phyloP scores from a whole-genome alignment of 2,888 invertebrate genomes.

The Rugalucina vietnamica region DNA sequence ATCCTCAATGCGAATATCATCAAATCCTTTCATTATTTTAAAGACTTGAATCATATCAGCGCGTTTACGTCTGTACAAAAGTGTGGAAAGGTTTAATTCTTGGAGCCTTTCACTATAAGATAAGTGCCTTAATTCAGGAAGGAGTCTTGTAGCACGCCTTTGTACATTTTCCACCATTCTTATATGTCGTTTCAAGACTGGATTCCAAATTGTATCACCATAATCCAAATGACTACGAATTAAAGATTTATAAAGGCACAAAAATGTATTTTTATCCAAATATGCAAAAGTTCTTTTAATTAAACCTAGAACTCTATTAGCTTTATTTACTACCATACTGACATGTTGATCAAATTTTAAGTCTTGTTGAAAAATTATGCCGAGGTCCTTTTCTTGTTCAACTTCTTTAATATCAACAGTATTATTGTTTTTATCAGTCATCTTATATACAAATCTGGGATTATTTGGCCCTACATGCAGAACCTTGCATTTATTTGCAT shows the following conservation, averaged over 20 bases:
- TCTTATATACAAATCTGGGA: no score
- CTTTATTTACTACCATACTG: constrained; percentile 21
- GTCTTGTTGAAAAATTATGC: constrained; percentile 23
- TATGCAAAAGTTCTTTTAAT: constrained; percentile 26
- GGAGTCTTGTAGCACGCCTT: constrained; percentile 20
- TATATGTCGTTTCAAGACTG: constrained; percentile 17
- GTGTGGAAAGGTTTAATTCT: constrained; percentile 12
- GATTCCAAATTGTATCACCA: constrained; percentile 22
- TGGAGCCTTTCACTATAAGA: constrained; percentile 11
- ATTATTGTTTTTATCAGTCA: no score
- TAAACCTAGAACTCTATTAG: constrained; percentile 33
- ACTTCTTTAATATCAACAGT: constrained; percentile 14
- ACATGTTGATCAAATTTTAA: constrained; percentile 25
- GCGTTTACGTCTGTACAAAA: constrained; percentile 17
- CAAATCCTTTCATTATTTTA: constrained; percentile 15
- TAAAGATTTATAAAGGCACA: constrained; percentile 30
- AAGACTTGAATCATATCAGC: constrained; percentile 26
- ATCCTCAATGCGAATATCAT: not conserved
- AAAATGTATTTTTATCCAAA: constrained; percentile 28
- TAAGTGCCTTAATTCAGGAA: not conserved
- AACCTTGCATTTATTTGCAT: no score
- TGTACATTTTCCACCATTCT: constrained; percentile 32
- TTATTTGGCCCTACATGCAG: no score
- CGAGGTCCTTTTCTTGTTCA: constrained; percentile 16
- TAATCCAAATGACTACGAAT: constrained; percentile 34